phyloP scores from a whole-genome alignment of 1,140 invertebrate genomes.

The Calycopis cecrops region DNA sequence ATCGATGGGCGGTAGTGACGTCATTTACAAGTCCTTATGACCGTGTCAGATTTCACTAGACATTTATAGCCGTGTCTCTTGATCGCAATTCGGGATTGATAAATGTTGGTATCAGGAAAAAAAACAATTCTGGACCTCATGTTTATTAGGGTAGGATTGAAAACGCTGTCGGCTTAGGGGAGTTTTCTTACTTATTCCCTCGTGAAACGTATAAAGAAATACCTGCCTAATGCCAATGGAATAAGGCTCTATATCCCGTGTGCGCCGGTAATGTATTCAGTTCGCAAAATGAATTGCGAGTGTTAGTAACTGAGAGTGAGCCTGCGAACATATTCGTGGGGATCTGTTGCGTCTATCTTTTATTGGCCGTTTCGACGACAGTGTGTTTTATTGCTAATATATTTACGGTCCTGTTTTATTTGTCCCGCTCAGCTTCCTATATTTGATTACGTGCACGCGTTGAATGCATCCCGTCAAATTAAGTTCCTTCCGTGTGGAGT shows the following conservation, averaged over 20 bases:
- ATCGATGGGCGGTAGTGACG: constrained; percentile 19
- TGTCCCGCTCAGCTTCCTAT: constrained; percentile 18
- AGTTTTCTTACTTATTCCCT: constrained; percentile 52
- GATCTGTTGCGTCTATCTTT: constrained; percentile 64
- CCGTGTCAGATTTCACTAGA: constrained; percentile 60
- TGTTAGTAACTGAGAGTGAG: constrained; percentile 71
- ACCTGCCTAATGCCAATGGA: constrained; percentile 34
- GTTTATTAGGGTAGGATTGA: constrained; percentile 36
- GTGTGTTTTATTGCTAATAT: constrained; percentile 41
- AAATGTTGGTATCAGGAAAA: constrained; percentile 37
- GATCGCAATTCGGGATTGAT: constrained; percentile 62
- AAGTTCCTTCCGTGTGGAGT: background rate
- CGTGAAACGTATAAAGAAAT: constrained; percentile 34
- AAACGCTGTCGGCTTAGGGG: constrained; percentile 34
- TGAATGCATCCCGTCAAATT: constrained; percentile 12
- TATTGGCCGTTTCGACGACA: constrained; percentile 51
- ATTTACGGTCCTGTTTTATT: constrained; percentile 45
- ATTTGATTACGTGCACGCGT: constrained; percentile 29
- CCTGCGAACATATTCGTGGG: constrained; percentile 69
- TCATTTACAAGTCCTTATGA: constrained; percentile 42
- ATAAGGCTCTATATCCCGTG: constrained; percentile 49
- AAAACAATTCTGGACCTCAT: constrained; percentile 39
- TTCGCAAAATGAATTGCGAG: constrained; percentile 73
- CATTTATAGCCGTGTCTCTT: constrained; percentile 57
- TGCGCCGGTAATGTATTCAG: constrained; percentile 64